Percentiles rank a stretch among this genome's conserved stretches.
phyloP scores from a whole-genome alignment of 2,113 vertebrate genomes.

The Calypte anna region DNA sequence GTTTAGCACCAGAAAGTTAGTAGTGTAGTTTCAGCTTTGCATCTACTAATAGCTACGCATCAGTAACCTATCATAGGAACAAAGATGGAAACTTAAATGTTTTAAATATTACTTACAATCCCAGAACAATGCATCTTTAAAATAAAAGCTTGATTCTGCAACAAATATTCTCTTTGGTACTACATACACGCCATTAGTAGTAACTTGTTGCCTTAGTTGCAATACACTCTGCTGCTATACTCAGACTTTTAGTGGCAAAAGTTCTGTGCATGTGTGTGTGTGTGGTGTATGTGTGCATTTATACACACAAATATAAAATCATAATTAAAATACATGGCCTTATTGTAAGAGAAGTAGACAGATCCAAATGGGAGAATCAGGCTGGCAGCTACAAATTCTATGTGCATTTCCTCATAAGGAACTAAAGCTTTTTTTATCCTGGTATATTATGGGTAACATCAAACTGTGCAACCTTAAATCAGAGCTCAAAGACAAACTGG shows the following conservation, averaged over 20 bases:
- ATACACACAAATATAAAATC: background rate
- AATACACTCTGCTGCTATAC: background rate
- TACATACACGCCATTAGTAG: background rate
- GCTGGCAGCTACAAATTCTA: background rate
- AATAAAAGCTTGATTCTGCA: background rate
- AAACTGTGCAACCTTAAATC: slow-evolving; percentile 43
- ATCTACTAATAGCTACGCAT: background rate
- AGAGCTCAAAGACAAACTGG: slow-evolving; percentile 5
- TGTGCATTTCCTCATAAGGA: slow-evolving; percentile 27
- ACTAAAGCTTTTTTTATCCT: slow-evolving; percentile 31
- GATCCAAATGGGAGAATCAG: background rate
- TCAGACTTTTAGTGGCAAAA: background rate
- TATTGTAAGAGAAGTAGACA: background rate
- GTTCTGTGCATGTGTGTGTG: background rate
- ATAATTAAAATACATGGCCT: background rate
- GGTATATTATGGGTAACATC: slow-evolving; percentile 1
- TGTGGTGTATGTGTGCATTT: background rate
- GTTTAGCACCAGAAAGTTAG: slow-evolving; percentile 24
- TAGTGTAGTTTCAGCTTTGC: background rate
- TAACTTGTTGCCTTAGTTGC: background rate
- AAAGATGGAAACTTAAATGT: background rate
- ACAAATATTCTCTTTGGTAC: background rate
- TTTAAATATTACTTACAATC: background rate
- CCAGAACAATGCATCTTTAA: background rate
- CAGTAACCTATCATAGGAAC: background rate